phyloP scores from a whole-genome alignment of 2,797 vertebrate genomes.

The Cynopterus sphinx region DNA sequence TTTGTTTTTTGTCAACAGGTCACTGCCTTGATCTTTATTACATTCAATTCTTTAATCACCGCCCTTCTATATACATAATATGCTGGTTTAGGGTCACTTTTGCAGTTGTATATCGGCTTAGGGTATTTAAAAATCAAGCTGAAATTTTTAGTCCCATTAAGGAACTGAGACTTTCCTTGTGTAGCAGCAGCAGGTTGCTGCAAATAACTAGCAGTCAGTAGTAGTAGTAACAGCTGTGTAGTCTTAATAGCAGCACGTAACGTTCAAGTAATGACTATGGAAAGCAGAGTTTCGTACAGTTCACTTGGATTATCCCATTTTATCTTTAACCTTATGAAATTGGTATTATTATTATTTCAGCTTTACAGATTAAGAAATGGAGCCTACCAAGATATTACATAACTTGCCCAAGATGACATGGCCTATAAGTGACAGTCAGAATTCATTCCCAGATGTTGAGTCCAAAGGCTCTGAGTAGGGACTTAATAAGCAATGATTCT shows the following conservation, averaged over 20 bases:
- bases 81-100: neutral
- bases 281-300: neutral
- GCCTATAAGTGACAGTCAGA: neutral
- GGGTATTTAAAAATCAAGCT: neutral
- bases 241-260: neutral
- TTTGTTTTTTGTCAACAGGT: neutral
- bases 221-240: neutral
- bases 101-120: neutral
- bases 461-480: neutral
- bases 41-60: neutral
- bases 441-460: neutral
- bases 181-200: neutral
- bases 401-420: neutral
- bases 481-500: neutral
- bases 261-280: fast-evolving
- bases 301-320: neutral
- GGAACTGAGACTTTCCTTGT: neutral
- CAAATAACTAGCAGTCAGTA: neutral
- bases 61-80: neutral
- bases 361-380: neutral
- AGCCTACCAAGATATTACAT: neutral
- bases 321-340: neutral
- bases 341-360: neutral
- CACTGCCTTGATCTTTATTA: neutral
- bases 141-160: neutral